phyloP scores from a whole-genome alignment of 2,797 vertebrate genomes.

The Gobionotothen gibberifrons region DNA sequence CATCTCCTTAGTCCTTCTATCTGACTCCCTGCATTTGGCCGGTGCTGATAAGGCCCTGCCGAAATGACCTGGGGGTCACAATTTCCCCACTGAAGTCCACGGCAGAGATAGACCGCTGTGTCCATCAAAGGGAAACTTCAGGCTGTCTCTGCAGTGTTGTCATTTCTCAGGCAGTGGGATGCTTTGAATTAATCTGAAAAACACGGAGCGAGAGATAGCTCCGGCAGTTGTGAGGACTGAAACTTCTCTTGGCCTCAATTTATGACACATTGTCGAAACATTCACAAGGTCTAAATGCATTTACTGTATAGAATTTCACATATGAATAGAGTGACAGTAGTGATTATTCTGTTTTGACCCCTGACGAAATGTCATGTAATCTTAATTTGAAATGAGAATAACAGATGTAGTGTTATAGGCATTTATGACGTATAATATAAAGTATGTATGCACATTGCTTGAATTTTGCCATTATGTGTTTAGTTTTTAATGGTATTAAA shows the following conservation, averaged over 20 bases:
- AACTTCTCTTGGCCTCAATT: conserved; percentile 64
- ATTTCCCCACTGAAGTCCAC: conserved; percentile 73
- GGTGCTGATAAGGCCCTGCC: conserved; percentile 71
- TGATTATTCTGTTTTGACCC: conserved; percentile 42
- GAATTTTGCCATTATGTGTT: not conserved
- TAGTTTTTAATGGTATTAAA: not conserved
- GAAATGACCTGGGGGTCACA: conserved; percentile 73
- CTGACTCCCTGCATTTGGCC: conserved; percentile 71
- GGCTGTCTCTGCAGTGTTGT: conserved; percentile 77
- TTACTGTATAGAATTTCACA: conserved; percentile 51
- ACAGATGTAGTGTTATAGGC: not conserved
- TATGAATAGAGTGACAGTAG: conserved; percentile 34
- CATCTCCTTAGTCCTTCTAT: conserved; percentile 68
- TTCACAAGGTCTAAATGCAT: conserved; percentile 44
- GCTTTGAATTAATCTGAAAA: conserved; percentile 80
- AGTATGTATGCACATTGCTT: not conserved
- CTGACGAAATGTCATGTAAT: conserved; percentile 25
- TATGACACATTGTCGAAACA: conserved; percentile 57
- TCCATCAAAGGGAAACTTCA: conserved; percentile 83
- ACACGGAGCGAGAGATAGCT: conserved; percentile 73
- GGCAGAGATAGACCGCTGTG: conserved; percentile 74
- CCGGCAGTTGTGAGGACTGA: conserved; percentile 47
- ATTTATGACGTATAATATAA: not conserved
- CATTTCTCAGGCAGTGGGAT: conserved; percentile 73
- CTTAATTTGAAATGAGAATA: conserved; percentile 12